Evolutionary conservation across 1,140 invertebrate genomes (phyloP), one percentile per base, ranked within the genome.

Genomic region (Streblospio benedicti): DNA sequence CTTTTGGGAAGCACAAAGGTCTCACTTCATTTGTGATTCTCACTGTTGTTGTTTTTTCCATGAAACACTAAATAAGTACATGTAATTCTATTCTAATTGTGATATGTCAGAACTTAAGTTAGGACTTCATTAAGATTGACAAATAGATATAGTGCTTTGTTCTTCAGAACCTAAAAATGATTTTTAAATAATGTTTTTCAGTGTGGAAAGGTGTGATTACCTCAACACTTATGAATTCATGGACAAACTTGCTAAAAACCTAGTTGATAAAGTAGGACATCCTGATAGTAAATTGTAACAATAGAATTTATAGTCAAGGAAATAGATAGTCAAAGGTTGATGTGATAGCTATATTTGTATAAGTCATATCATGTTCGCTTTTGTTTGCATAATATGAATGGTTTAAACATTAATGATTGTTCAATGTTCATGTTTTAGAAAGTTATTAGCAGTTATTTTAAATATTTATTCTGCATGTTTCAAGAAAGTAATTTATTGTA

Each of bases 191-290:
- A 53, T 51, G 35, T 47, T 18, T 72, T 75, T 49, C 67, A 80
- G 77, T 69, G 89, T 98, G 0, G 81, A 85, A 60, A 82, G 89
- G 61, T 75, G 81, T 30, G 94, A 98, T 79, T 99, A 98, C 75
- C 81, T 94, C 69, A 93, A 97, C 80, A 99, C 95, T 0, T 97
- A 98, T 76, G 93, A 93, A 71, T 99, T 99, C 73, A 85, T 99
- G 79, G 85, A 97, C 73, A 97, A 96, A 73, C 74, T 99, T 49
- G 93, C 91, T 50, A 90, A 93, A 66, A 97, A 97, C 77, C 80
- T 99, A 62, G 84, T 85, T 60, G 86, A 85, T 60, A 87, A 86
- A 67, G 54, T 73, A 60, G 51, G 31, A n/a, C 9, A n/a, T n/a
- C n/a, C n/a, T n/a, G n/a, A n/a, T n/a, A n/a, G n/a, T n/a, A n/a